A percentile compares a stretch with the other conserved stretches of the same genome.
Evolutionary conservation across 2,888 invertebrate species (phyloP).

Genomic region (Coecobrya sp.): DNA sequence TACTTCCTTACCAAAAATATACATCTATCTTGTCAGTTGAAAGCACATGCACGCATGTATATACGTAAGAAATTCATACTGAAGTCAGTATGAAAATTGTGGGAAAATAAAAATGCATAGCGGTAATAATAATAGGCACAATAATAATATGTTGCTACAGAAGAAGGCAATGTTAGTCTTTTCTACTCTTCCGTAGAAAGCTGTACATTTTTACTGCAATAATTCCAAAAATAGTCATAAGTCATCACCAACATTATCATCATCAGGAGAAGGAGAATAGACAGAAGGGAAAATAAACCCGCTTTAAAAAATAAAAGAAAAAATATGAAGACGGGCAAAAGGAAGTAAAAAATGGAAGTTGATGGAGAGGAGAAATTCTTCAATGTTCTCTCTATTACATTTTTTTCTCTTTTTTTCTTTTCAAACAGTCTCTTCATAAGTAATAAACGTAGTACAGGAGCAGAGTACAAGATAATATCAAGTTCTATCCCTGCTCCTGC

Average conservation of each 20-base stretch:
- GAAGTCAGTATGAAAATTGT: background rate
- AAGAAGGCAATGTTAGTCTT: too few relatives aligned
- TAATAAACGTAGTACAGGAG: background rate
- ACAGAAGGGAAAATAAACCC: constrained; percentile 45
- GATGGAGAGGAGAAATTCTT: constrained; percentile 71
- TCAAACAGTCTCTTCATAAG: background rate
- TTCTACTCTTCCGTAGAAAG: too few relatives aligned
- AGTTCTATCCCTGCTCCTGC: background rate
- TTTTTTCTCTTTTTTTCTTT: constrained; percentile 33
- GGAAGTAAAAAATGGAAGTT: constrained; percentile 44
- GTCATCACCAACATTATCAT: constrained; percentile 51
- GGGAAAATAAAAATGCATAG: constrained; percentile 29
- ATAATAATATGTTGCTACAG: background rate
- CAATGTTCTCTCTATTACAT: constrained; percentile 59
- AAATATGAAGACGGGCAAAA: constrained; percentile 56
- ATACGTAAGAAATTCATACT: background rate
- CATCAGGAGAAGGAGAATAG: constrained; percentile 19
- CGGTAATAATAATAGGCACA: constrained; percentile 21
- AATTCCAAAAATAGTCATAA: constrained; percentile 46
- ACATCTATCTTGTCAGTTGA: background rate
- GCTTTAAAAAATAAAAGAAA: constrained; percentile 18
- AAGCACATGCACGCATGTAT: background rate
- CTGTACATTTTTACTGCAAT: background rate
- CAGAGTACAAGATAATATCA: background rate
- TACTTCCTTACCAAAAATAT: constrained; percentile 67